phyloP scores from a whole-genome alignment of 2,113 vertebrate species.

The Syrmaticus mikado region DNA sequence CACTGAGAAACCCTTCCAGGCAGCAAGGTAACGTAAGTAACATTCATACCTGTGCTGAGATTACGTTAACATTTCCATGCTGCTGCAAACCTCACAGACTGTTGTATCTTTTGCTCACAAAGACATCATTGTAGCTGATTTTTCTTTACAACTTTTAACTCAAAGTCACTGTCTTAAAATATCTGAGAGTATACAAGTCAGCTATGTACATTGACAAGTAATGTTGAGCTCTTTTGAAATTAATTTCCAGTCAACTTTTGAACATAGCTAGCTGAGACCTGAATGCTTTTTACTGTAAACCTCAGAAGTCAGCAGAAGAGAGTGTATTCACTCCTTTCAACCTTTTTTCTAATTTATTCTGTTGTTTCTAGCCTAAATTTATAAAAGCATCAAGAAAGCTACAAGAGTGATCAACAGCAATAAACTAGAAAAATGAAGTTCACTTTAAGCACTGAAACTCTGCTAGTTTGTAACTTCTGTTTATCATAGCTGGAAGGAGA shows the following conservation, averaged over 20 bases:
- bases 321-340: neutral
- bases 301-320: neutral
- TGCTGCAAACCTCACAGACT: neutral
- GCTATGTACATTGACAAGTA: neutral
- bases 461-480: neutral
- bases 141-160: neutral
- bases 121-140: neutral
- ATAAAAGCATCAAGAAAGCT: neutral
- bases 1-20: rapidly evolving
- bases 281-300: neutral
- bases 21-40: rapidly evolving
- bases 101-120: neutral
- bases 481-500: neutral
- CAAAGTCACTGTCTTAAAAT: neutral
- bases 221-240: neutral
- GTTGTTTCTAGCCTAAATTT: neutral
- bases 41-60: neutral
- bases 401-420: neutral
- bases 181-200: neutral
- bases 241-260: neutral
- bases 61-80: rapidly evolving
- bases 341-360: neutral
- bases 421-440: neutral
- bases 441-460: neutral
- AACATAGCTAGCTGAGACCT: neutral